phyloP scores from a whole-genome alignment of 2,113 vertebrate species.

The Tapirus terrestris region DNA sequence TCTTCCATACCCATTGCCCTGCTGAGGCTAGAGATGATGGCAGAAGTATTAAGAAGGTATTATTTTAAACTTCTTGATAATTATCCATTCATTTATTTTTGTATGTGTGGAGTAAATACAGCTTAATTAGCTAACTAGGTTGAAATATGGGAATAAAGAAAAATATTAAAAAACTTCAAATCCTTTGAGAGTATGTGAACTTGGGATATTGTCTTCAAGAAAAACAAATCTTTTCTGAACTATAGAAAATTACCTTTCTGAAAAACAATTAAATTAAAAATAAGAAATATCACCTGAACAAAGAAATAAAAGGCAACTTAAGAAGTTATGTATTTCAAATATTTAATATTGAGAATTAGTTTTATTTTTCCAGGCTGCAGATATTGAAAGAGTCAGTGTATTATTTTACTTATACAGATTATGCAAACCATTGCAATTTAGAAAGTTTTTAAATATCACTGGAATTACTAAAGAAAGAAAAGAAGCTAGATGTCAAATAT shows the following conservation, averaged over 20 bases:
- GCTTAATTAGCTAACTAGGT: background rate
- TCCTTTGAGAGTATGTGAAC: background rate
- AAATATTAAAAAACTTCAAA: constrained; percentile 25
- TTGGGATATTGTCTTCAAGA: background rate
- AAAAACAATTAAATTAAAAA: constrained; percentile 36
- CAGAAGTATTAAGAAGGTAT: background rate
- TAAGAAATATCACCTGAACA: background rate
- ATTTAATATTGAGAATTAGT: background rate
- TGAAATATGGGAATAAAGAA: background rate
- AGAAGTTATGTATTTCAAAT: background rate
- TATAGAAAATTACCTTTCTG: background rate
- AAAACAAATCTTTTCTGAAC: background rate
- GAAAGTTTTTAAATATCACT: background rate
- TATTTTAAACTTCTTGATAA: background rate
- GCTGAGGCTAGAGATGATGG: background rate
- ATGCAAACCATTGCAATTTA: background rate
- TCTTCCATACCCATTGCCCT: background rate
- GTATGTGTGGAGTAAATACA: background rate
- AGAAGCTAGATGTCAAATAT: background rate
- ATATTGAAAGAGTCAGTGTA: background rate
- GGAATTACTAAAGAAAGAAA: background rate
- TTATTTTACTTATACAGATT: background rate
- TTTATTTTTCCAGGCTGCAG: background rate
- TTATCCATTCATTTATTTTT: background rate
- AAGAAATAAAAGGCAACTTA: background rate